Percentiles rank a stretch among this genome's conserved stretches.
phyloP scores from a whole-genome alignment of 2,797 vertebrate genomes.

The Rhinoraja longicauda region DNA sequence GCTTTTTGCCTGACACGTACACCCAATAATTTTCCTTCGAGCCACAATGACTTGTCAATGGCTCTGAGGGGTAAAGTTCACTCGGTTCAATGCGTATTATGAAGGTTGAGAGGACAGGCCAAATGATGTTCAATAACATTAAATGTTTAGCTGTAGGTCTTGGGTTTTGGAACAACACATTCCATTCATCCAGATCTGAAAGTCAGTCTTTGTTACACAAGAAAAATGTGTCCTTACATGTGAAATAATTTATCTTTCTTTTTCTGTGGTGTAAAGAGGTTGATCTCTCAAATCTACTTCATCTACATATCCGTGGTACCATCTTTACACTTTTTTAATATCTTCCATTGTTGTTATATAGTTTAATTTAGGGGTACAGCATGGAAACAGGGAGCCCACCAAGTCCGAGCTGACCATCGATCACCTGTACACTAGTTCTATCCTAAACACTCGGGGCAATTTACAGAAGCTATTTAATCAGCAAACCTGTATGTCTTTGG shows the following conservation, averaged over 20 bases:
- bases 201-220: background rate
- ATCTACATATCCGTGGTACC: background rate
- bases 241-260: background rate
- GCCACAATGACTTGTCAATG: conserved; percentile 10
- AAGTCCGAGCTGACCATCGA: too few relatives aligned
- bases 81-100: background rate
- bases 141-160: background rate
- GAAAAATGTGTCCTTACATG: background rate
- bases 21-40: conserved; percentile 17
- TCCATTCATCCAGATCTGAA: background rate
- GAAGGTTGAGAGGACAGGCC: background rate
- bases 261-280: background rate
- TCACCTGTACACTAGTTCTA: too few relatives aligned
- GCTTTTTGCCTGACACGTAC: background rate
- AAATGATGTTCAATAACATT: background rate
- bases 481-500: too few relatives aligned
- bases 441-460: too few relatives aligned
- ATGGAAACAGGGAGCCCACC: background rate
- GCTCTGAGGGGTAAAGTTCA: background rate
- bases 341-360: background rate
- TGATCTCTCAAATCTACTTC: background rate
- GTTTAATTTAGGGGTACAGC: background rate
- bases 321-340: background rate
- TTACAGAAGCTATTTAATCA: too few relatives aligned
- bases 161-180: background rate